Evolutionary conservation across 1,140 invertebrate genomes (phyloP).

Genomic region (Penaeus vannamei): DNA sequence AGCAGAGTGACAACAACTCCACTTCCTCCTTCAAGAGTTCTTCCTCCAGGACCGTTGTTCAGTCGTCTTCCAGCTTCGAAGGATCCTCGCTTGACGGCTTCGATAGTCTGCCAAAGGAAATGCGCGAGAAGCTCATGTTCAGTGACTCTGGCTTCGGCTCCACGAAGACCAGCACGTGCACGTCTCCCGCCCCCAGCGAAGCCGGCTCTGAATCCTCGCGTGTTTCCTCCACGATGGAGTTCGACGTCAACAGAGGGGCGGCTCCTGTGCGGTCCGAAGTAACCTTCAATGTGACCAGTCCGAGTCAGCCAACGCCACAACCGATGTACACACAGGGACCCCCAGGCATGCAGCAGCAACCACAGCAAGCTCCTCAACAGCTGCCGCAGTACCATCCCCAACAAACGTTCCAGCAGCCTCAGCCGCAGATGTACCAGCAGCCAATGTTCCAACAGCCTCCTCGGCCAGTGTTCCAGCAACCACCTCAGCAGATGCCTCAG

Average conservation of each 20-base stretch:
- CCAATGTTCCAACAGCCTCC: neutral
- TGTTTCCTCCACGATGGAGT: conserved; percentile 64
- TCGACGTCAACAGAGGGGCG: conserved; percentile 57
- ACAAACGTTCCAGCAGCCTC: neutral
- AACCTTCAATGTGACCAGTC: conserved; percentile 55
- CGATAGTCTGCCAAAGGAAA: conserved; percentile 62
- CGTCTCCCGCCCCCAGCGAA: conserved; percentile 66
- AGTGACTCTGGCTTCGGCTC: conserved; percentile 64
- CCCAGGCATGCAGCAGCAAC: neutral
- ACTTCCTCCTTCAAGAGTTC: conserved; percentile 53
- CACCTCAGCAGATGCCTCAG: neutral
- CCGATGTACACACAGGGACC: neutral
- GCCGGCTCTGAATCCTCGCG: conserved; percentile 62
- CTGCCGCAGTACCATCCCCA: neutral
- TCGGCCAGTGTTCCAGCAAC: neutral
- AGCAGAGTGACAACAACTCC: conserved; percentile 37
- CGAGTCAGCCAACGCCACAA: conserved; percentile 31
- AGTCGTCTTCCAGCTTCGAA: conserved; percentile 58
- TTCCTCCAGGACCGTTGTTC: conserved; percentile 38
- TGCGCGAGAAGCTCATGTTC: conserved; percentile 63
- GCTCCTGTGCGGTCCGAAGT: conserved; percentile 56
- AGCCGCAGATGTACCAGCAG: conserved; percentile 7
- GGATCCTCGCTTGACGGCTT: conserved; percentile 49
- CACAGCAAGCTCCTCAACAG: neutral
- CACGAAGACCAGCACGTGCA: conserved; percentile 59